Evolutionary conservation across 2,113 vertebrate genomes (phyloP), one percentile per base, ranked within the genome.

Genomic region (Echinops telfairi): DNA sequence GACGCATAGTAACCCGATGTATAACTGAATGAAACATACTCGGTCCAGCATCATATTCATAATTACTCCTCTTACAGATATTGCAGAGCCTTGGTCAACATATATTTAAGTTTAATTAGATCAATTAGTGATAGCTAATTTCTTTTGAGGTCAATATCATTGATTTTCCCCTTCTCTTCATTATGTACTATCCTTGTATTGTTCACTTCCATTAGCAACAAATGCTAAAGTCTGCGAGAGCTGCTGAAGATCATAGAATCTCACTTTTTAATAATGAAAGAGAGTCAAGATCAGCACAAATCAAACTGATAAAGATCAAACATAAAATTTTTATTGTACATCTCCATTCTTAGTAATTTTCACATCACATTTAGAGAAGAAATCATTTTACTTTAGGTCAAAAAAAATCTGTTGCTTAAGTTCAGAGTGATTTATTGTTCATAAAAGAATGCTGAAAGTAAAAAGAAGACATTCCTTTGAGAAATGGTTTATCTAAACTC

Each of bases 401-500:
- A 85, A 33, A 85, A 33, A 57, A 66, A 60, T 66, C 3, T 89
- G 1, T 73, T 86, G 60, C 36, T 89, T 94, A 91, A 86, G 66
- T 20, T 93, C 8, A 80, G 60, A 36, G 31, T 77, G 29, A 81
- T 25, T 89, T 68, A 62, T 47, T 89, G 68, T 19, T 22, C 53
- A 80, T 33, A 75, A 88, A 78, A 80, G 31, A 27, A 33, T 33
- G 27, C 31, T 86, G 29, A 91, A 85, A 38, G 22, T 19, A 84
- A 0, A 94, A 33, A 87, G 64, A 25, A 84, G 19, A 43, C 0
- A n/a, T 40, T 92, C 27, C 82, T 76, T 73, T 80, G 27, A 84
- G 25, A 92, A 90, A 83, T 36, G 19, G 6, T 92, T 92, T 71
- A n/a, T 66, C 31, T 79, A 89, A 89, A 83, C 40, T 90, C 88